Evolutionary conservation across 1,140 invertebrate genomes (phyloP), one percentile per base, ranked within the genome.

Genomic region (Drosophila tani): DNA sequence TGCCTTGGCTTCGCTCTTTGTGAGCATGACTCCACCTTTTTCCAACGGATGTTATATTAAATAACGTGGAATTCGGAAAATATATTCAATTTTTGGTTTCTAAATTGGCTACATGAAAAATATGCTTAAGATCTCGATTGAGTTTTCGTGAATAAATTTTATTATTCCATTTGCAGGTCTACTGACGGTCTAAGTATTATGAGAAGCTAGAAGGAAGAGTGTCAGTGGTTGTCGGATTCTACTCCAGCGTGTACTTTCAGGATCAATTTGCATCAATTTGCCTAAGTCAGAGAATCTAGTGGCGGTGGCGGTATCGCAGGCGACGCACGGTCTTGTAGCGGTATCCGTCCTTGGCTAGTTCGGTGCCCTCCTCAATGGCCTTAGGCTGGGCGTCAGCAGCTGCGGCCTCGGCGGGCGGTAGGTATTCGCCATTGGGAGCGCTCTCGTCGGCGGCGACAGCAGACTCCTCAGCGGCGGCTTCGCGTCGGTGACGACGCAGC

Each of bases 251-350:
- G 75, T 85, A 90, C 81, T 90, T 60, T 71, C 79, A 82, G 85
- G 85, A 85, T 90, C 85, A 90, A 90, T 90, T 85, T 90, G 85
- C 79, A 80, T 90, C 85, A 90, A 90, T 84, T 47, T 55, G 62
- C 59, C 69, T 71, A 81, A 58, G 60, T 69, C 67, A 51, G 67
- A 8, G 7, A 24, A 32, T 56, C 75, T 91, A 92, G 70, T 92
- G 84, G 27, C 87, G 91, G 53, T 82, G 71, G 73, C 91, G 91
- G 56, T 90, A 92, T 58, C 84, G 85, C 29, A 92, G 68, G 53
- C 91, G 73, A 47, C 91, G 91, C 24, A 92, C 84, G 45, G 87
- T 91, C 74, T 92, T 92, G 73, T 92, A 92, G 41, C 91, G 91
- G 58, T 92, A 92, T 14, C 91, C 91, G 70, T 92, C 91, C 65